Conservation (phyloP, 2,888 invertebrate genomes). For the Drosophila diplacantha region DNA sequence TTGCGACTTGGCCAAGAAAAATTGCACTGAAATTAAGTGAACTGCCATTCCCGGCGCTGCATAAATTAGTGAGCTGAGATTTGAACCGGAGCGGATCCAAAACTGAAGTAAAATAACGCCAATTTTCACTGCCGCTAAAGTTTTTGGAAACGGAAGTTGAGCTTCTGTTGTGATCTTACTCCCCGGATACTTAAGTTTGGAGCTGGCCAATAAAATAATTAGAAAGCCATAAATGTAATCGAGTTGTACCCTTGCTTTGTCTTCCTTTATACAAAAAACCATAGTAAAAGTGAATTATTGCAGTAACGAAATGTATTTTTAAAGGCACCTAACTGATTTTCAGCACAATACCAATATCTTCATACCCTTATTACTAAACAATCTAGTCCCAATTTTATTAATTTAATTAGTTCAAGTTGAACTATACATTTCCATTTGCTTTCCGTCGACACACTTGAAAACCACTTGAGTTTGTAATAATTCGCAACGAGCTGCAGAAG, state of each 20-base stretch:
- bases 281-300: neutral
- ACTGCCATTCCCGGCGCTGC: slow-evolving; percentile 48
- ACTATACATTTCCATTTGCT: slow-evolving; percentile 35
- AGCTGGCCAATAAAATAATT: slow-evolving; percentile 3
- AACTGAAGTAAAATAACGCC: slow-evolving; percentile 16
- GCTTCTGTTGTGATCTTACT: neutral
- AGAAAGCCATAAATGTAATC: neutral
- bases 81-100: slow-evolving; percentile 26
- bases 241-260: neutral
- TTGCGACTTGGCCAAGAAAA: slow-evolving; percentile 56
- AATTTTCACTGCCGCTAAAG: slow-evolving; percentile 15
- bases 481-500: slow-evolving; percentile 59
- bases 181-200: neutral
- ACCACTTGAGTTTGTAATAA: slow-evolving; percentile 64
- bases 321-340: neutral
- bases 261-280: neutral
- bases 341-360: neutral
- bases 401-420: slow-evolving; percentile 21
- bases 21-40: slow-evolving; percentile 62
- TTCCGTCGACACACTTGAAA: slow-evolving; percentile 42
- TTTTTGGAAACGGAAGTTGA: slow-evolving; percentile 14
- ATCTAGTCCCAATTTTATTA: slow-evolving; percentile 11
- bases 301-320: neutral
- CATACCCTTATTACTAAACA: neutral
- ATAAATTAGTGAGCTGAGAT: slow-evolving; percentile 61